Evolutionary conservation across 2,797 vertebrate species (phyloP).

Genomic region (Diplodus sargus): DNA sequence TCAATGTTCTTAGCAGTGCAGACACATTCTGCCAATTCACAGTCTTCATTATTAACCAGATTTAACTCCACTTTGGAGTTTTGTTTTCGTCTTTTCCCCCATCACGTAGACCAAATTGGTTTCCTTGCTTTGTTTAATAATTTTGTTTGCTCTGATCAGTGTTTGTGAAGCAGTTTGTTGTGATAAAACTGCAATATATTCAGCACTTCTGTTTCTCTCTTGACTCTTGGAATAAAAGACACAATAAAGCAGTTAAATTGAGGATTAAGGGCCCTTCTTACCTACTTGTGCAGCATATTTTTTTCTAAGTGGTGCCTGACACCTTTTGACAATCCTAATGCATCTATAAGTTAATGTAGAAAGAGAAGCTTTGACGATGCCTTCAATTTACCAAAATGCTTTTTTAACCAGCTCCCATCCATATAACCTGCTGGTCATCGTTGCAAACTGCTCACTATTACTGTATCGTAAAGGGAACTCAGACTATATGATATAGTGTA

Average conservation of each 20-base stretch:
- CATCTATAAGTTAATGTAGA: neutral
- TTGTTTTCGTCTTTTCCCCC: neutral
- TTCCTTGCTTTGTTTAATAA: slow-evolving; percentile 23
- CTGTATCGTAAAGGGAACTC: neutral
- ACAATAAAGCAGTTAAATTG: neutral
- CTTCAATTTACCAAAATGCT: too few species aligned
- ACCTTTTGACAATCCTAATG: slow-evolving; percentile 1
- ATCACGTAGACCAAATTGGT: slow-evolving; percentile 5
- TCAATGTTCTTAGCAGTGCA: slow-evolving; percentile 12
- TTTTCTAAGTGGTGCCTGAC: neutral
- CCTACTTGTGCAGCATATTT: neutral
- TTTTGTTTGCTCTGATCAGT: slow-evolving; percentile 27
- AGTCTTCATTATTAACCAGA: slow-evolving; percentile 37
- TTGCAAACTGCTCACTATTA: neutral
- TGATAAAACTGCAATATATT: slow-evolving; percentile 6
- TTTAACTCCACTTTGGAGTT: slow-evolving; percentile 6
- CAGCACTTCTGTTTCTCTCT: neutral
- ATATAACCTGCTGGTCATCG: neutral
- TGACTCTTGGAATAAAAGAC: neutral
- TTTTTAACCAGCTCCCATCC: too few species aligned
- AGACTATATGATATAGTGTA: neutral
- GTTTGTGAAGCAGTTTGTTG: slow-evolving; percentile 26
- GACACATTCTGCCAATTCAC: slow-evolving; percentile 30
- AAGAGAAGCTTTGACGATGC: too few species aligned
- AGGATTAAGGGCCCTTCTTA: neutral